Conservation (phyloP, 2,797 vertebrate species). For the Zenarchopterus dispar region DNA sequence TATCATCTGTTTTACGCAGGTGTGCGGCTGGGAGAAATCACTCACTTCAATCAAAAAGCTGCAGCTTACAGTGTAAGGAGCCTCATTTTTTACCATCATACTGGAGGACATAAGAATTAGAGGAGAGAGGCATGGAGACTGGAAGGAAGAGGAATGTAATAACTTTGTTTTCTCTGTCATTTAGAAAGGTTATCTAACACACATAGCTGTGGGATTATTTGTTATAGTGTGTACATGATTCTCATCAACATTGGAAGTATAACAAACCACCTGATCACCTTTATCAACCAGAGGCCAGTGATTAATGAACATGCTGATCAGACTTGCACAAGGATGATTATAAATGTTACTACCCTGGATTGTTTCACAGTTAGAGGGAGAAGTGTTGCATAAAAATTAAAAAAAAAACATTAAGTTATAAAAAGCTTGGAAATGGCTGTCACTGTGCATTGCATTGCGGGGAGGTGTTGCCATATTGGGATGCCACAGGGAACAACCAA, state of each 20-base stretch:
- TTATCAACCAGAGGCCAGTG: slow-evolving; percentile 21
- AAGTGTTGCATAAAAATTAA: too few species aligned
- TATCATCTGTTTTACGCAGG: slow-evolving; percentile 79
- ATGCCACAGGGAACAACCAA: too few species aligned
- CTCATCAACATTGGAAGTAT: slow-evolving; percentile 13
- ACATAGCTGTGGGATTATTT: slow-evolving; percentile 21
- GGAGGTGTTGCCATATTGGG: too few species aligned
- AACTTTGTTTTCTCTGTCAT: slow-evolving; percentile 63
- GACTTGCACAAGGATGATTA: too few species aligned
- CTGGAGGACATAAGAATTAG: slow-evolving; percentile 70
- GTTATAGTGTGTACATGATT: slow-evolving; percentile 26
- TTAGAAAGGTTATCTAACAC: slow-evolving; percentile 42
- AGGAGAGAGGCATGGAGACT: slow-evolving; percentile 41
- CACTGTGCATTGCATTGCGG: too few species aligned
- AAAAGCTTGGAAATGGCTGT: too few species aligned
- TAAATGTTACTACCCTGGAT: too few species aligned
- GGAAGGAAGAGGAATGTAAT: slow-evolving; percentile 49
- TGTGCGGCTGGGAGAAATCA: slow-evolving; percentile 72
- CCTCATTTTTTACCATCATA: slow-evolving; percentile 88
- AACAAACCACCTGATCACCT: slow-evolving; percentile 24
- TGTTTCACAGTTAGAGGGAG: too few species aligned
- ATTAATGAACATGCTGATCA: slow-evolving; percentile 6
- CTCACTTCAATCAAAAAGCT: slow-evolving; percentile 79
- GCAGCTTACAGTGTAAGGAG: slow-evolving; percentile 79
- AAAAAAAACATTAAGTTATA: too few species aligned